Percentiles rank a stretch among this genome's conserved stretches.
Conservation (phyloP, 2,113 vertebrate species). For the Macrotus californicus region DNA sequence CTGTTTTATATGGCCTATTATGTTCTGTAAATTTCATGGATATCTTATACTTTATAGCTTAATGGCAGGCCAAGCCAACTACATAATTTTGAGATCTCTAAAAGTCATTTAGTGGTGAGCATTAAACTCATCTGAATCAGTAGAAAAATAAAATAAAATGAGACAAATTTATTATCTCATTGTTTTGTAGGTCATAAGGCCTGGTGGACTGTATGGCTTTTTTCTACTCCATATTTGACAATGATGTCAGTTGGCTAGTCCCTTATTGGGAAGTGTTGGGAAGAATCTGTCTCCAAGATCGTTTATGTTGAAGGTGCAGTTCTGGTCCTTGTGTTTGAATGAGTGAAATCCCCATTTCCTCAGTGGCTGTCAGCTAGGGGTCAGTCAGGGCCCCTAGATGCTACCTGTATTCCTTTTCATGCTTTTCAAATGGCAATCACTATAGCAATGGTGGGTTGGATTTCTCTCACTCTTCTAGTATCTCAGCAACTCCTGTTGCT, state of each 20-base stretch:
- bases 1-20: slow-evolving; percentile 26
- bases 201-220: not conserved
- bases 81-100: not conserved
- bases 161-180: not conserved
- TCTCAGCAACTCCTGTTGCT: not conserved
- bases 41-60: slow-evolving; percentile 38
- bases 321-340: not conserved
- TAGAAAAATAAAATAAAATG: slow-evolving; percentile 1
- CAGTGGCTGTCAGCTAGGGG: not conserved
- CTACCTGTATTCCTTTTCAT: not conserved
- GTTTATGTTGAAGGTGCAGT: not conserved
- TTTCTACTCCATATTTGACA: not conserved
- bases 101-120: slow-evolving; percentile 53
- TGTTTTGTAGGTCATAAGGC: not conserved
- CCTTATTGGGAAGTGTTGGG: not conserved
- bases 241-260: not conserved
- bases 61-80: not conserved
- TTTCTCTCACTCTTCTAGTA: not conserved
- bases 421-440: not conserved
- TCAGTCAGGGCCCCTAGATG: not conserved
- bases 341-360: not conserved
- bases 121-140: slow-evolving; percentile 50
- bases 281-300: not conserved
- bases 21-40: slow-evolving; percentile 27
- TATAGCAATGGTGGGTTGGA: not conserved